Evolutionary conservation across 2,888 invertebrate species (phyloP), one percentile per base, ranked within the genome.

Genomic region (Glyphotaelius pellucidus): DNA sequence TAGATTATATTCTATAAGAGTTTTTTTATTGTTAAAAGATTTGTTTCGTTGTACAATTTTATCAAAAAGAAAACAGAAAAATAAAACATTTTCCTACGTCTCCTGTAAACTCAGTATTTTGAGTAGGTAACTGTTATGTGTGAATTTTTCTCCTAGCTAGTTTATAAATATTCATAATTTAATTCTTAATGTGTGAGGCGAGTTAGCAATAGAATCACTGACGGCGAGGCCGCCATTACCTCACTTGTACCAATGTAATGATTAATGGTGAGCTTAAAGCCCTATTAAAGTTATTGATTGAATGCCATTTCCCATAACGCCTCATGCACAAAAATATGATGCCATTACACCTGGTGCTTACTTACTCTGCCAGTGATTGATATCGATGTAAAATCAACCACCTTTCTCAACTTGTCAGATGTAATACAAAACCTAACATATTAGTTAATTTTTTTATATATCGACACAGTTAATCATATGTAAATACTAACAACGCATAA

Each of bases 191-290:
- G 67, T 67, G n/a, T 67, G 67, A 67, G 67, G 25, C 9, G 9
- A n/a, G 67, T 67, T n/a, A 25, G 67, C 67, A 67, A 67, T 67
- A 67, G 67, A 67, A 67, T 67, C 67, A 25, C 67, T n/a, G 25
- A 67, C 25, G n/a, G 67, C 67, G n/a, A 38, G 80, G 79, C 47
- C 67, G 85, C 30, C 30, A 90, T 80, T 90, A 31, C 47, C 30
- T 32, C 81, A 83, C 80, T n/a, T 89, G 35, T 89, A 89, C 38
- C 80, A 89, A 80, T 89, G 4, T 30, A 25, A 52, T 93, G 93
- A 93, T 93, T 91, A 91, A 93, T 93, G 92, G 86, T 91, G 86
- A 81, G 81, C 88, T 87, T 90, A 91, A 93, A 92, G 90, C 87
- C 90, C 89, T 91, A 92, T 92, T 93, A 93, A 52, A 91, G 90